These are phyloP conservation scores for Eupithecia exiguata DNA, from an alignment of 2,888 invertebrate genomes.

Conservation along the genomic window DNA sequence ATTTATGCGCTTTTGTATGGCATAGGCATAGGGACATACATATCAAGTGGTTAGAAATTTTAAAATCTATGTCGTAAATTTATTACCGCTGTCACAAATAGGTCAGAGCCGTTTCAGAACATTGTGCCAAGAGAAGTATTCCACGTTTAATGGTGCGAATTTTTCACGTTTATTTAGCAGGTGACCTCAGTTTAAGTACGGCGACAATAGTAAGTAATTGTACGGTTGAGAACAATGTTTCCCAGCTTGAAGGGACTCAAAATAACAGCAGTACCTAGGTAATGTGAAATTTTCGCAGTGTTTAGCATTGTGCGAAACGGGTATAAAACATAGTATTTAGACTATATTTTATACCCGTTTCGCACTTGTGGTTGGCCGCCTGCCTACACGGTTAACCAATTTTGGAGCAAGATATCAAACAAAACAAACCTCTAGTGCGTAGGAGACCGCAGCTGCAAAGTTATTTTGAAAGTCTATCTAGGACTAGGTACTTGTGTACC, in stretches of 20 bases:
- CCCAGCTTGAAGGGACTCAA: not conserved
- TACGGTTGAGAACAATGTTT: not conserved
- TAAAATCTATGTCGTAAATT: slow-evolving; percentile 10
- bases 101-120: slow-evolving; percentile 19
- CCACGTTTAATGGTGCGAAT: slow-evolving; percentile 7
- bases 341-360: not conserved
- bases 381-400: too few species aligned
- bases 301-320: too few species aligned
- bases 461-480: not conserved
- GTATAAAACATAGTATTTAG: too few species aligned
- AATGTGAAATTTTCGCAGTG: not conserved
- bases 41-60: too few species aligned
- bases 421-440: too few species aligned
- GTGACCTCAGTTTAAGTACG: not conserved
- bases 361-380: too few species aligned
- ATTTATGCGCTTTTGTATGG: too few species aligned
- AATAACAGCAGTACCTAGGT: not conserved
- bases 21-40: too few species aligned
- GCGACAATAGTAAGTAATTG: slow-evolving; percentile 1
- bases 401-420: too few species aligned
- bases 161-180: slow-evolving; percentile 13
- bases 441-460: too few species aligned
- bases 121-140: slow-evolving; percentile 18
- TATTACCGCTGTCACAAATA: slow-evolving; percentile 15
- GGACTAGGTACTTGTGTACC: not conserved